Conservation (phyloP, 1,140 invertebrate genomes). For the Platorchestia sp. region DNA sequence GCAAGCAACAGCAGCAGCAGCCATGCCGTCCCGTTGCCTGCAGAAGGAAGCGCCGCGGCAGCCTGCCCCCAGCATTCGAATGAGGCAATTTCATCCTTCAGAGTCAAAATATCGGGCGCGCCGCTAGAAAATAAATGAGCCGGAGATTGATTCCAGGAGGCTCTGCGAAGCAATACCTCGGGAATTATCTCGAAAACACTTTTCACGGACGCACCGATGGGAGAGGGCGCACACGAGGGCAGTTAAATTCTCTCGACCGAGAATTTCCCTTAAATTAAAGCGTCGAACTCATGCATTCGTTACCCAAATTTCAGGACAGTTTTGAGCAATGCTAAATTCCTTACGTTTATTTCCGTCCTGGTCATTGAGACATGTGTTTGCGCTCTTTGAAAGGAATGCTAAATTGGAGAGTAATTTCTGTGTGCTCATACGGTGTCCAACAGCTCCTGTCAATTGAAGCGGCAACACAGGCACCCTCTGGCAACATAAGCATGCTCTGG, state of each 20-base stretch:
- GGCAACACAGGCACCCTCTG: neutral
- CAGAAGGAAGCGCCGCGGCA: neutral
- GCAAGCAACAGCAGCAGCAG: neutral
- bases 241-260: neutral
- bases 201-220: neutral
- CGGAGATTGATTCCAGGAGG: slow-evolving; percentile 18
- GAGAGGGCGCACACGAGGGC: neutral
- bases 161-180: neutral
- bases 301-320: neutral
- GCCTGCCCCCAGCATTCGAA: neutral
- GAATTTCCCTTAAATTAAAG: neutral
- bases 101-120: slow-evolving; percentile 35
- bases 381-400: neutral
- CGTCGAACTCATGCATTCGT: neutral
- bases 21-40: neutral
- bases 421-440: neutral
- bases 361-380: neutral
- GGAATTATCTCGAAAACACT: neutral
- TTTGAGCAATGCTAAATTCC: neutral
- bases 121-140: slow-evolving; percentile 35
- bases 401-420: neutral
- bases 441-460: neutral
- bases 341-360: neutral
- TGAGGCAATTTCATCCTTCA: slow-evolving; percentile 6
- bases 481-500: too few species aligned